Conservation (phyloP, 2,113 vertebrate genomes). For the Ailurus styani region DNA sequence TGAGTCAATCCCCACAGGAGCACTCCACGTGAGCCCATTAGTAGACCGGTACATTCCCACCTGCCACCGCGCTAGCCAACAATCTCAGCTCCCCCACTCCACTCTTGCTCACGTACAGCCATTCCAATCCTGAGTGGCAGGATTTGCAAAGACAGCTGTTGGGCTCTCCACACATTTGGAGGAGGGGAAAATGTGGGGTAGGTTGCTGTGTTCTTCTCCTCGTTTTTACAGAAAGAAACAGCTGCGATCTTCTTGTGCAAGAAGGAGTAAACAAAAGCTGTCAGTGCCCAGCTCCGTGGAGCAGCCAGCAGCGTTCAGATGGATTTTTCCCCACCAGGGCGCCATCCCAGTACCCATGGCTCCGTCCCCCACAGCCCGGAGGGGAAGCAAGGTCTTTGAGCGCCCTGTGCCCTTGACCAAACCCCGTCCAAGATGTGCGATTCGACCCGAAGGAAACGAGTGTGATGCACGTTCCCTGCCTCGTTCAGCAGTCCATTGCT, state of each 20-base stretch:
- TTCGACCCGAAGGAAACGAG: background rate
- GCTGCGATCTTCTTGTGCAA: constrained; percentile 42
- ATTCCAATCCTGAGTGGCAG: constrained; percentile 50
- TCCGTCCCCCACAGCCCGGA: fast-evolving
- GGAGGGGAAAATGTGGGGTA: background rate
- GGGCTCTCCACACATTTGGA: background rate
- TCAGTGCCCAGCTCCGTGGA: background rate
- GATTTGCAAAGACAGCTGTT: constrained; percentile 65
- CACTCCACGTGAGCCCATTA: background rate
- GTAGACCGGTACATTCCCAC: constrained; percentile 38
- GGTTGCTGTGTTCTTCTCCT: constrained; percentile 27
- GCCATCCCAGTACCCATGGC: background rate
- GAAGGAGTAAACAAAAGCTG: constrained; percentile 58
- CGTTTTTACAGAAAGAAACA: constrained; percentile 61
- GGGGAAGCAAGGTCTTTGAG: background rate
- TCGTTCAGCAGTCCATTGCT: background rate
- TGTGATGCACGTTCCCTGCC: background rate
- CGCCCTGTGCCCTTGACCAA: background rate
- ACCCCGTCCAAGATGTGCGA: background rate
- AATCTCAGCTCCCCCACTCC: background rate
- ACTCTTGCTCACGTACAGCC: constrained; percentile 19
- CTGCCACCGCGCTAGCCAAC: constrained; percentile 40
- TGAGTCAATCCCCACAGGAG: background rate
- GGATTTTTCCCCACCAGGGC: background rate
- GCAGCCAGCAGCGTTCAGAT: background rate